phyloP scores from a whole-genome alignment of 2,113 vertebrate genomes.

The Dolichallabes microphthalmus region DNA sequence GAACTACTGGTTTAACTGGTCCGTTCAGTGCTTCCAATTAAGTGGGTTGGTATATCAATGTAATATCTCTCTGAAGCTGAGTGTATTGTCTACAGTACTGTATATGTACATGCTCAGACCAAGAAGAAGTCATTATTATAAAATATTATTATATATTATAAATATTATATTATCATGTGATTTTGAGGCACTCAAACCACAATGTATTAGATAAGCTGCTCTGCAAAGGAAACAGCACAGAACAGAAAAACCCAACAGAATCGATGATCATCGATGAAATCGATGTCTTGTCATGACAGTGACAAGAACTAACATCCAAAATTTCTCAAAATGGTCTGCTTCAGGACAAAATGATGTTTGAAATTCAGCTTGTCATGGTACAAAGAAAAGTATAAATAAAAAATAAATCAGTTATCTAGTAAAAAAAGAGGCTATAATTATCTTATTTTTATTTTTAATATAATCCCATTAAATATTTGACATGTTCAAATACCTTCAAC shows the following conservation, averaged over 20 bases:
- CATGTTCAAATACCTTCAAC: background rate
- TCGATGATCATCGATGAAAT: no score
- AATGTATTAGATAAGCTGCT: background rate
- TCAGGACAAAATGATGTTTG: background rate
- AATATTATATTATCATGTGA: no score
- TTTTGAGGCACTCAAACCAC: background rate
- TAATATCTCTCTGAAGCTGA: background rate
- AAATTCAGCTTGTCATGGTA: background rate
- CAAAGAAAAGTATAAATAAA: background rate
- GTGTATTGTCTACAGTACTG: background rate
- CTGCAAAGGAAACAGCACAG: background rate
- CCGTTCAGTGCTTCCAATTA: background rate
- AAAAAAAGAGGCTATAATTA: background rate
- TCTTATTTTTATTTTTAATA: background rate
- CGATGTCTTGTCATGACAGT: no score
- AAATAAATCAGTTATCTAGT: background rate
- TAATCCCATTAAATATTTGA: background rate
- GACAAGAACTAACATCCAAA: background rate
- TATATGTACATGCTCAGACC: background rate
- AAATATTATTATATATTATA: no score
- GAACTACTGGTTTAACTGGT: conserved; percentile 2
- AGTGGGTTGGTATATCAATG: conserved; percentile 1
- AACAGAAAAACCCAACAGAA: background rate
- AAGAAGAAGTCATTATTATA: background rate
- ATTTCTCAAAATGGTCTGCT: background rate